A percentile compares a stretch with the other conserved stretches of the same genome.
Conservation (phyloP, 2,888 invertebrate species). For the Sarcophaga caerulescens region DNA sequence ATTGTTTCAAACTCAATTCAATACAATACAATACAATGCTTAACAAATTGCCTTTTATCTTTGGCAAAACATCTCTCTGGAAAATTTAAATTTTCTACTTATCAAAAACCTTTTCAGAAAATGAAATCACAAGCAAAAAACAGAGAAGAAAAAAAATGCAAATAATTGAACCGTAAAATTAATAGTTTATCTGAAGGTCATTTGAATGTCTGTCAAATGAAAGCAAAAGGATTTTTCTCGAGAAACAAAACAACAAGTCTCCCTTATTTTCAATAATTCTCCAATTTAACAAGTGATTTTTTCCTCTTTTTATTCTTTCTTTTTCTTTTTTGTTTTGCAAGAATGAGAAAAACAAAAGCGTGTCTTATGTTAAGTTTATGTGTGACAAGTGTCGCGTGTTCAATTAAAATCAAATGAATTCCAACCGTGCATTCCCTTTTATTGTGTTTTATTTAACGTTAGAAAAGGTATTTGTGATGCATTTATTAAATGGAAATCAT, state of each 20-base stretch:
- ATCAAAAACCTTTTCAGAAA: background rate
- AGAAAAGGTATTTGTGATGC: background rate
- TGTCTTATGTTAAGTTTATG: constrained; percentile 60
- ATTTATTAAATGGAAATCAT: constrained; percentile 2
- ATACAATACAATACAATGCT: constrained; percentile 16
- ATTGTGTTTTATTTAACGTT: background rate
- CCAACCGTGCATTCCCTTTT: background rate
- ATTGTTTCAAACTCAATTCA: constrained; percentile 10
- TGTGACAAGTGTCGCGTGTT: constrained; percentile 66
- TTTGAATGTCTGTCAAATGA: constrained; percentile 18
- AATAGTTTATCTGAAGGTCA: constrained; percentile 60
- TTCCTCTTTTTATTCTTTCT: constrained; percentile 25
- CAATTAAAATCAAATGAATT: constrained; percentile 54
- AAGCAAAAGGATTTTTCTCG: background rate
- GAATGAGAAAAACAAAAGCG: constrained; percentile 36
- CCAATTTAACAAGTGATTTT: constrained; percentile 60
- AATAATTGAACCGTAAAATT: constrained; percentile 65
- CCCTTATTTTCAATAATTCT: constrained; percentile 51
- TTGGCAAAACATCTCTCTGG: background rate
- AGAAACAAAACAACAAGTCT: background rate
- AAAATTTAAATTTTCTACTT: background rate
- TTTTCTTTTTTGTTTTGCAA: background rate
- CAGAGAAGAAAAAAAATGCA: background rate
- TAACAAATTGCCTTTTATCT: constrained; percentile 46
- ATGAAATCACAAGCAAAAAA: background rate